Evolutionary conservation across 2,888 invertebrate genomes (phyloP).

Genomic region (Drosophila leonis): DNA sequence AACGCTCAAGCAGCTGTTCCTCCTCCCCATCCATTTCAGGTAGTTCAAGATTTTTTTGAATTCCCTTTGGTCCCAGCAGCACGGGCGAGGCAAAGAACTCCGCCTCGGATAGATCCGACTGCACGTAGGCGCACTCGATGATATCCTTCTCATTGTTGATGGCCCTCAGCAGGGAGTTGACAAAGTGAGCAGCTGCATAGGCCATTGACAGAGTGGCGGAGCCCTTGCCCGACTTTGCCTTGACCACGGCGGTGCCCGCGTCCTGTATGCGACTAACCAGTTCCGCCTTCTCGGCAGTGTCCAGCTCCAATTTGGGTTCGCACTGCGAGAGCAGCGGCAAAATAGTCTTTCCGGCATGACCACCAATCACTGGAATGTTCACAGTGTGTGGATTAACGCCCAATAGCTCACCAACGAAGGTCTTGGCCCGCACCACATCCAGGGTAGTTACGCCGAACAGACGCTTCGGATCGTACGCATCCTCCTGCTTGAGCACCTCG

Average conservation of each 20-base stretch:
- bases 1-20: conserved; percentile 90
- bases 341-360: conserved; percentile 98
- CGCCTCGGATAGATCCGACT: conserved; percentile 93
- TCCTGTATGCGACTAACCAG: conserved; percentile 96
- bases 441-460: conserved; percentile 98
- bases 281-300: conserved; percentile 90
- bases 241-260: conserved; percentile 95
- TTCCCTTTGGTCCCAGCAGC: conserved; percentile 90
- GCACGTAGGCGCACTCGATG: conserved; percentile 95
- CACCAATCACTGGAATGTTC: conserved; percentile 96
- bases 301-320: conserved; percentile 91
- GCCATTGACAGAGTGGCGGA: conserved; percentile 99
- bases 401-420: conserved; percentile 96
- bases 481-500: conserved; percentile 91
- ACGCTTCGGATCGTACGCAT: conserved; percentile 94
- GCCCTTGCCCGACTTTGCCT: conserved; percentile 97
- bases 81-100: conserved; percentile 96
- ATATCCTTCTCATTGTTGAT: conserved; percentile 91
- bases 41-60: conserved; percentile 95
- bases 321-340: conserved; percentile 97
- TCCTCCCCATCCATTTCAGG: conserved; percentile 93
- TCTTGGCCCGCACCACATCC: conserved; percentile 95
- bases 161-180: conserved; percentile 92
- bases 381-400: conserved; percentile 92
- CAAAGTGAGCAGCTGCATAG: conserved; percentile 95